Evolutionary conservation across 1,140 invertebrate species (phyloP).

Genomic region (Megathymus violae): DNA sequence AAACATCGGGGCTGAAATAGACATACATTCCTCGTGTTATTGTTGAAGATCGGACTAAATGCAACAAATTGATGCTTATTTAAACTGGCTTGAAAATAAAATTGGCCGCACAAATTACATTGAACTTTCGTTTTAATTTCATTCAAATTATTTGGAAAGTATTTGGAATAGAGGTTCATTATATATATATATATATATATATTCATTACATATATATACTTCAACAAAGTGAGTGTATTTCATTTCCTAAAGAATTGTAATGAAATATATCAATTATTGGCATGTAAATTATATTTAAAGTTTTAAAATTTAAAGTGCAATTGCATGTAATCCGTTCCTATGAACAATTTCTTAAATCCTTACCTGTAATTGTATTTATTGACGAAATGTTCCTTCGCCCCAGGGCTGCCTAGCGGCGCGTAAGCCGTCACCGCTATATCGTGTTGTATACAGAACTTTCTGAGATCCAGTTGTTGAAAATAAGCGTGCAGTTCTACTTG

Average conservation of each 20-base stretch:
- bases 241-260: no score
- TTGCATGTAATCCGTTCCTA: constrained; percentile 30
- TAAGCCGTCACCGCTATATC: constrained; percentile 92
- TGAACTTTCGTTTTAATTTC: no score
- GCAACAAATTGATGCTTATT: constrained; percentile 9
- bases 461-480: constrained; percentile 90
- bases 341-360: constrained; percentile 17
- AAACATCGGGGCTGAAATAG: constrained; percentile 73
- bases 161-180: no score
- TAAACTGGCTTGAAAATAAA: not conserved
- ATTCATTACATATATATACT: no score
- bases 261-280: no score
- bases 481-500: constrained; percentile 93
- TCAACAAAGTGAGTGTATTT: constrained; percentile 1
- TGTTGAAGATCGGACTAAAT: constrained; percentile 32
- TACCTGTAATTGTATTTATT: constrained; percentile 84
- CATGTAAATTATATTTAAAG: no score
- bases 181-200: no score
- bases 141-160: no score
- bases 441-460: constrained; percentile 89
- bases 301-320: constrained; percentile 12
- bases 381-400: constrained; percentile 79
- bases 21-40: constrained; percentile 26
- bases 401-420: constrained; percentile 89
- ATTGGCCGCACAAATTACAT: constrained; percentile 1